Percentiles rank a stretch among this genome's conserved stretches.
Evolutionary conservation across 2,888 invertebrate genomes (phyloP).

Genomic region (Scrobipalpa costella): DNA sequence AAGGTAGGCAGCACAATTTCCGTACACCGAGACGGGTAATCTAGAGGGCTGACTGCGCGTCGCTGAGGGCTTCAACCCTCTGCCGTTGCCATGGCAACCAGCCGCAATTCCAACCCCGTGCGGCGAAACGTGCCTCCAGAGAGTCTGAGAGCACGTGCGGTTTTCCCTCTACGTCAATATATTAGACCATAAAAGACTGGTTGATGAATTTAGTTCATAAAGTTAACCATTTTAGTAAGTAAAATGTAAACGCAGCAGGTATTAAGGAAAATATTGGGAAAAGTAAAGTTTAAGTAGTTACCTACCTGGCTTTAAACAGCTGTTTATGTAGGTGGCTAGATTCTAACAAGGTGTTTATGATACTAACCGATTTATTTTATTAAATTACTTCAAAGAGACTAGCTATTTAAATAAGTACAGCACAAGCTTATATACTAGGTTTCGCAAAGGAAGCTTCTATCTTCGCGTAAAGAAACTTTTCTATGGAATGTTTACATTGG

Average conservation of each 20-base stretch:
- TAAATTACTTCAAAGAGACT: too few relatives aligned
- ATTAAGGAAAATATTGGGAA: too few relatives aligned
- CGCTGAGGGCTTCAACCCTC: slow-evolving; percentile 68
- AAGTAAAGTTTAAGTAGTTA: too few relatives aligned
- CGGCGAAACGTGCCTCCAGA: slow-evolving; percentile 1
- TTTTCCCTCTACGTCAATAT: background rate
- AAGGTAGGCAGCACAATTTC: slow-evolving; percentile 40
- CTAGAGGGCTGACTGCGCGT: slow-evolving; percentile 48
- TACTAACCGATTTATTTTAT: too few relatives aligned
- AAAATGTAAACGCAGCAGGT: too few relatives aligned
- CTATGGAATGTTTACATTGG: slow-evolving; percentile 37
- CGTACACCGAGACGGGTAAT: slow-evolving; percentile 55
- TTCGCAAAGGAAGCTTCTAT: background rate
- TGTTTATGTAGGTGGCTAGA: too few relatives aligned
- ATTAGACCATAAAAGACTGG: too few relatives aligned
- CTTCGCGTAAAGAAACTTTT: background rate
- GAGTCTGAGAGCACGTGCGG: slow-evolving; percentile 3
- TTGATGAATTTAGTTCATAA: too few relatives aligned
- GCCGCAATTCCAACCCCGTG: slow-evolving; percentile 58
- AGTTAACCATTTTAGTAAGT: too few relatives aligned
- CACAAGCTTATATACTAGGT: background rate
- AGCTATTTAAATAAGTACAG: background rate
- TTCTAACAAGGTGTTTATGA: too few relatives aligned
- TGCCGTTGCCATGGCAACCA: slow-evolving; percentile 67
- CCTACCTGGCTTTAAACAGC: too few relatives aligned